A percentile compares a stretch with the other conserved stretches of the same genome.
These are phyloP conservation scores for Spodoptera exigua DNA, from an alignment of 2,888 invertebrate genomes.

Conservation along the genomic window DNA sequence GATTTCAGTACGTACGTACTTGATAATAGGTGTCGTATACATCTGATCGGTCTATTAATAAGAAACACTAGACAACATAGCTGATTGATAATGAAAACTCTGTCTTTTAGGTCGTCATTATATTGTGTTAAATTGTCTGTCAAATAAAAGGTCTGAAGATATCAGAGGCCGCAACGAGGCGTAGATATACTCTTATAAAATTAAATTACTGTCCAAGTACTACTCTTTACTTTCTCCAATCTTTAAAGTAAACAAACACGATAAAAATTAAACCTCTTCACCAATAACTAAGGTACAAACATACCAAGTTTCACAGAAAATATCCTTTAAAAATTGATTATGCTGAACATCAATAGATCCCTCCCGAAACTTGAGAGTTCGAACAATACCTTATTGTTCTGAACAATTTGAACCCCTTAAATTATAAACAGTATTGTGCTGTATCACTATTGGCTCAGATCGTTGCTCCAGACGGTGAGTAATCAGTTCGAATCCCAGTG, in stretches of 20 bases:
- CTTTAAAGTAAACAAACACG: no score
- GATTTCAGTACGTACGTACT: background rate
- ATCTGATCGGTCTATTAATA: no score
- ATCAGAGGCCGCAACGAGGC: no score
- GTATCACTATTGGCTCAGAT: conserved; percentile 50
- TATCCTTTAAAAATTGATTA: background rate
- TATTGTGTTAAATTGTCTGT: background rate
- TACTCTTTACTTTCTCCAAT: no score
- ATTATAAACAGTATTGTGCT: conserved; percentile 49
- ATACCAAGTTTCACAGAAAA: no score
- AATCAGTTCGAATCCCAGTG: conserved; percentile 61
- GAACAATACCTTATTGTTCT: conserved; percentile 46
- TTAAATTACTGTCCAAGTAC: no score
- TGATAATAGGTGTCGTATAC: no score
- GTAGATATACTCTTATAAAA: no score
- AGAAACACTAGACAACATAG: no score
- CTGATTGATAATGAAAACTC: no score
- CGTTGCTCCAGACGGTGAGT: conserved; percentile 46
- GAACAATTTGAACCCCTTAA: conserved; percentile 34
- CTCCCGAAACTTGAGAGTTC: conserved; percentile 31
- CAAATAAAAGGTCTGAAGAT: background rate
- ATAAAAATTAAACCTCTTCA: no score
- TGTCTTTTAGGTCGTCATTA: background rate
- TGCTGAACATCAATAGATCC: conserved; percentile 4
- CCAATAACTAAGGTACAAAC: no score